A percentile compares a stretch with the other conserved stretches of the same genome.
These are phyloP conservation scores for Stenchaetothrips biformis DNA, from an alignment of 2,888 invertebrate genomes.

Conservation along the genomic window DNA sequence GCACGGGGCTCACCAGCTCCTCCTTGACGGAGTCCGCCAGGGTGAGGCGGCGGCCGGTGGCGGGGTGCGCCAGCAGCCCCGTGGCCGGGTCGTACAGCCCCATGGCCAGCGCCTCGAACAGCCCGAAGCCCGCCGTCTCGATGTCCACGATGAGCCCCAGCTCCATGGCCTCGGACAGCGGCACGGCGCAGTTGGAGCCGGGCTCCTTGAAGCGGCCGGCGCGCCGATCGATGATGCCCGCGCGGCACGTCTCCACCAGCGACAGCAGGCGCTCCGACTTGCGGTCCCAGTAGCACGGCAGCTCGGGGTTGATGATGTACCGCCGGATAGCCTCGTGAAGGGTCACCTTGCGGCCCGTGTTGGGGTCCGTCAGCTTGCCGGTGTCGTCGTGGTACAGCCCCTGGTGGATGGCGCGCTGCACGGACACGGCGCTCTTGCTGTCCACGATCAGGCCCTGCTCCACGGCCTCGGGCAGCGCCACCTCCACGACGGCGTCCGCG, in stretches of 20 bases:
- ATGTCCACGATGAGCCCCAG: conserved; percentile 79
- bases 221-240: conserved; percentile 73
- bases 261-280: conserved; percentile 65
- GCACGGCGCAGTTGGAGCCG: conserved; percentile 58
- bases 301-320: conserved; percentile 71
- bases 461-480: conserved; percentile 71
- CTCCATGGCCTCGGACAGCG: conserved; percentile 69
- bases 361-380: conserved; percentile 77
- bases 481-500: conserved; percentile 60
- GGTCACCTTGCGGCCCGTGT: conserved; percentile 71
- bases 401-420: conserved; percentile 80
- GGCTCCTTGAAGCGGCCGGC: conserved; percentile 73
- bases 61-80: conserved; percentile 68
- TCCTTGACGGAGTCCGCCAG: conserved; percentile 67
- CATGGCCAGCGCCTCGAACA: conserved; percentile 75
- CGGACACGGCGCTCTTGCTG: conserved; percentile 71
- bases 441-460: conserved; percentile 75
- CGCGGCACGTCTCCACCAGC: conserved; percentile 73
- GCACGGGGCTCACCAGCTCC: conserved; percentile 70
- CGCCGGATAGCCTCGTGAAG: conserved; percentile 78
- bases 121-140: conserved; percentile 72
- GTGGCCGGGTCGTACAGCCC: conserved; percentile 66
- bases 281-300: conserved; percentile 76
- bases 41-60: conserved; percentile 66
- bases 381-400: conserved; percentile 75